Base-by-base conservation (phyloP, 53 echinoderm and acorn worm genomes). In the Temnopleurus reevesii region DNA sequence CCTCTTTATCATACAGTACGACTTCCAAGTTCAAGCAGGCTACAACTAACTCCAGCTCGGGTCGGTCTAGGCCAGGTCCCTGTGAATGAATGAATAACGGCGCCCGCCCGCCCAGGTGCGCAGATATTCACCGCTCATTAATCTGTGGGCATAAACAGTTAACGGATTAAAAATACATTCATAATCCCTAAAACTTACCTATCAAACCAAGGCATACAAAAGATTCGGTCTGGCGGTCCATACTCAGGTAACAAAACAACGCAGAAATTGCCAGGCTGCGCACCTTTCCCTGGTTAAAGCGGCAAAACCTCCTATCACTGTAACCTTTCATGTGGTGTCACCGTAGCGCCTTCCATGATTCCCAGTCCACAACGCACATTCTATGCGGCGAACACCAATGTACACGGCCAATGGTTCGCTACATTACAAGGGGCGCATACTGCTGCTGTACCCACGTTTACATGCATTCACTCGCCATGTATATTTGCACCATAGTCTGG, bases 191-290 rank as follows among this genome's bases (percentile, higher is more conserved):
- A 66, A 66, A 91, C 98, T 97, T 89, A 97, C 98, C 95, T 89
- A 97, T 90, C 89, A 97, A 90, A 94, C 95, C 91, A 84, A 97
- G 81, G 93, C 95, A 97, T 94, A 97, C 91, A 92, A 97, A 97
- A 93, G 93, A 97, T 89, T 97, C 95, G 89, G 98, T 92, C 89
- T 95, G 94, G 86, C 95, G 98, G 91, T 97, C 98, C 98, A 97
- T 97, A 90, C 93, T 95, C 94, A 46, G 49, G 49, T 51, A 51
- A 66, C 66, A 43, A 31, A 87, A 8, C 33, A 3, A n/a, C 25
- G 88, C 64, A 89, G 89, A 76, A 91, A 91, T 89, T 85, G 91
- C 91, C 93, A 71, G 79, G 81, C 87, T 88, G 76, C 81, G 91
- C 91, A 90, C 88, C 89, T 83, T 89, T 85, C 90, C 76, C 88